Conservation (phyloP, 2,888 invertebrate species). For the Xanthia togata region DNA sequence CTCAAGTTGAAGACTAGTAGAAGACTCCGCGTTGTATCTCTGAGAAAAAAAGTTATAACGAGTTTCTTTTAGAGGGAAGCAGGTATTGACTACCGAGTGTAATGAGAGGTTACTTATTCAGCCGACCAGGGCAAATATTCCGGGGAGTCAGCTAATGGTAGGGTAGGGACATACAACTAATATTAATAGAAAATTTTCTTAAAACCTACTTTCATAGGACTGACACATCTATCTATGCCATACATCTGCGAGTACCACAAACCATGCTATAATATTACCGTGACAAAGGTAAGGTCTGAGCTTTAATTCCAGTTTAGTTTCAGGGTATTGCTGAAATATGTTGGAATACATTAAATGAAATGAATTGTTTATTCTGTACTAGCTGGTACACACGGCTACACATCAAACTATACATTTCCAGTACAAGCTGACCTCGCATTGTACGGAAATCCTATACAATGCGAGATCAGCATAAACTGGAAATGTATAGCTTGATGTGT, state of each 20-base stretch:
- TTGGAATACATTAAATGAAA: background rate
- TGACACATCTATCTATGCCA: background rate
- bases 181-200: slow-evolving; percentile 17
- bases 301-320: background rate
- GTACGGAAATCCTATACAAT: too few relatives aligned
- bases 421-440: too few relatives aligned
- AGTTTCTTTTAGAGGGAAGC: slow-evolving; percentile 73
- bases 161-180: slow-evolving; percentile 2
- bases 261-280: too few relatives aligned
- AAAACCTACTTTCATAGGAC: background rate
- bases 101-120: slow-evolving; percentile 61
- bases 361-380: too few relatives aligned
- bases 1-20: slow-evolving; percentile 68
- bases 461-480: too few relatives aligned
- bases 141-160: slow-evolving; percentile 24
- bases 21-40: slow-evolving; percentile 62
- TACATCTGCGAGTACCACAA: background rate
- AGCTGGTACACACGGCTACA: too few relatives aligned
- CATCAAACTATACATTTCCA: too few relatives aligned
- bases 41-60: slow-evolving; percentile 76
- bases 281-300: too few relatives aligned
- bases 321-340: background rate
- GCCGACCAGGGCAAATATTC: slow-evolving; percentile 40
- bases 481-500: too few relatives aligned
- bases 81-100: slow-evolving; percentile 63